A percentile compares a stretch with the other conserved stretches of the same genome.
Evolutionary conservation across 1,140 invertebrate species (phyloP).

Genomic region (Triops longicaudatus): DNA sequence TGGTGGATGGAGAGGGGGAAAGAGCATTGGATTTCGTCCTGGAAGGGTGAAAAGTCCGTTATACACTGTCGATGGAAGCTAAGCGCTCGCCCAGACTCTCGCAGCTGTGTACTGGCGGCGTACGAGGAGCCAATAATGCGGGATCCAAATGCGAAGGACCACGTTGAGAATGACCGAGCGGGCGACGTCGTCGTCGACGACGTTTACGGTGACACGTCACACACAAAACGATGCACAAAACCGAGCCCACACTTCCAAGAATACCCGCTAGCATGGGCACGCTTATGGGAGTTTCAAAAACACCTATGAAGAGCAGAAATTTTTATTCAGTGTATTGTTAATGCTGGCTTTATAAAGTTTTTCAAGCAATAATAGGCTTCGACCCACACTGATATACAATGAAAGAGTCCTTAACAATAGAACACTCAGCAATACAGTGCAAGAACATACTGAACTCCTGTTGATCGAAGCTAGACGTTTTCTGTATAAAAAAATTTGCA

Average conservation of each 20-base stretch:
- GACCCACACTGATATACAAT: too few relatives aligned
- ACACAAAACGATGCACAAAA: conserved; percentile 34
- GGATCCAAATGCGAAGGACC: background rate
- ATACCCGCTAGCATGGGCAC: conserved; percentile 21
- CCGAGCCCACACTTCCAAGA: conserved; percentile 18
- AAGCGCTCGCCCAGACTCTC: background rate
- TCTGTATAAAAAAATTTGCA: too few relatives aligned
- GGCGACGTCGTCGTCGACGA: conserved; percentile 37
- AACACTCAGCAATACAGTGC: too few relatives aligned
- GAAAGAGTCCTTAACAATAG: too few relatives aligned
- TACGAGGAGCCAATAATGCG: conserved; percentile 6
- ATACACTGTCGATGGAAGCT: conserved; percentile 1
- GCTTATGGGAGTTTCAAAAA: conserved; percentile 16
- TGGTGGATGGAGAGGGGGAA: too few relatives aligned
- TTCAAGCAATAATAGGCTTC: too few relatives aligned
- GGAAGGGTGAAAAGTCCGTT: too few relatives aligned
- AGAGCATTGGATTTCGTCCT: too few relatives aligned
- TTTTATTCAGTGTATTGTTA: too few relatives aligned
- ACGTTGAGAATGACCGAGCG: background rate
- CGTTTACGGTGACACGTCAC: conserved; percentile 37
- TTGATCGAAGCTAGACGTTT: too few relatives aligned
- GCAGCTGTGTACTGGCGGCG: background rate
- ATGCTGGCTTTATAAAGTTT: too few relatives aligned
- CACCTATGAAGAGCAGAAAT: background rate
- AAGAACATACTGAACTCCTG: too few relatives aligned